Evolutionary conservation across 1,140 invertebrate genomes (phyloP).

Genomic region (Oryzaephilus surinamensis): DNA sequence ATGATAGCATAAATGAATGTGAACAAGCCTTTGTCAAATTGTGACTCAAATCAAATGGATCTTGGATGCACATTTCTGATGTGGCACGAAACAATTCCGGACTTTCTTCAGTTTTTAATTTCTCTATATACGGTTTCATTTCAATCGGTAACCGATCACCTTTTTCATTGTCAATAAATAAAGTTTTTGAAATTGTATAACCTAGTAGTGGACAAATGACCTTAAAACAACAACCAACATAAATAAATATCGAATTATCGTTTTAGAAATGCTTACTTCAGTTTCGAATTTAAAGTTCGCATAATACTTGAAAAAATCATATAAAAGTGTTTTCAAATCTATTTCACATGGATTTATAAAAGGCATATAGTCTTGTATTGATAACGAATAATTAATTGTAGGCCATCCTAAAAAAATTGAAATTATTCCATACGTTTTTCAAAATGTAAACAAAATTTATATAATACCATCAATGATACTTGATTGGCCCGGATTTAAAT

Average conservation of each 20-base stretch:
- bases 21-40: conserved; percentile 35
- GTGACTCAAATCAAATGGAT: conserved; percentile 39
- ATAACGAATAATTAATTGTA: conserved; percentile 20
- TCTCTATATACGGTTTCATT: conserved; percentile 28
- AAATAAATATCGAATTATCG: conserved; percentile 7
- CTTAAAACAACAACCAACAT: conserved; percentile 18
- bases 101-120: conserved; percentile 17
- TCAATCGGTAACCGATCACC: conserved; percentile 24
- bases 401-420: conserved; percentile 29
- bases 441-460: conserved; percentile 9
- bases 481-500: conserved; percentile 15
- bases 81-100: conserved; percentile 24
- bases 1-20: too few relatives aligned
- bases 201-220: conserved; percentile 35
- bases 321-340: conserved; percentile 18
- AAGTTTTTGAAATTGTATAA: conserved; percentile 22
- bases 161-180: conserved; percentile 26
- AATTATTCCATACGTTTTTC: conserved; percentile 1
- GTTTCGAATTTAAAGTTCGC: conserved; percentile 24
- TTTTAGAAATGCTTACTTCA: conserved; percentile 20
- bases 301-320: conserved; percentile 31
- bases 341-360: conserved; percentile 15
- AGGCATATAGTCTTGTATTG: conserved; percentile 14
- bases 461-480: conserved; percentile 23
- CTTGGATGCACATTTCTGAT: conserved; percentile 35